These are phyloP conservation scores for Melipona beecheii DNA, from an alignment of 2,888 invertebrate species.

Conservation along the genomic window DNA sequence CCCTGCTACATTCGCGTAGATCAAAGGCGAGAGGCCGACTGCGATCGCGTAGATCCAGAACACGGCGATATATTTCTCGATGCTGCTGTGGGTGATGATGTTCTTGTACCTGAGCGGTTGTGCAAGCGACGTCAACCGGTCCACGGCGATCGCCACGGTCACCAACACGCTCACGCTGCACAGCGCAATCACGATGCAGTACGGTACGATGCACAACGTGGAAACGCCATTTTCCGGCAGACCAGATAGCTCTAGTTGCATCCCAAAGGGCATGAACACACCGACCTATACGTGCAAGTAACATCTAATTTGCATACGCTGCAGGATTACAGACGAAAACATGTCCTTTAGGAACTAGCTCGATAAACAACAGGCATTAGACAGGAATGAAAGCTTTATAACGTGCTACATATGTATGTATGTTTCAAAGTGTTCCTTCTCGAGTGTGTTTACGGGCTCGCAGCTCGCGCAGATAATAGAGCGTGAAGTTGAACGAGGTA, in stretches of 20 bases:
- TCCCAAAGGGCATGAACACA: constrained; percentile 86
- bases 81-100: constrained; percentile 87
- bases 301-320: constrained; percentile 6
- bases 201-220: constrained; percentile 86
- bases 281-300: constrained; percentile 80
- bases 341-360: background rate
- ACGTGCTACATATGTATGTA: background rate
- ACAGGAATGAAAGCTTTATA: constrained; percentile 19
- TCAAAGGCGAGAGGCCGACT: constrained; percentile 86
- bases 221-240: constrained; percentile 83
- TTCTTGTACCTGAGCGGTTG: constrained; percentile 88
- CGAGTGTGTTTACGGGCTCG: background rate
- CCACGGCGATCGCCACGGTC: constrained; percentile 87
- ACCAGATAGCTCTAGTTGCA: constrained; percentile 86
- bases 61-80: constrained; percentile 86
- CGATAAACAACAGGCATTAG: constrained; percentile 13
- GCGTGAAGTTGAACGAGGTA: constrained; percentile 5
- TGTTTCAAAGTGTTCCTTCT: background rate
- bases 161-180: constrained; percentile 87
- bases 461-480: background rate
- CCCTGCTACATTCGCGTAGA: constrained; percentile 83
- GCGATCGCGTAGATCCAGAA: constrained; percentile 87
- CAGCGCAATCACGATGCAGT: constrained; percentile 86
- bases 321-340: background rate
- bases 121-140: constrained; percentile 87